A percentile compares a stretch with the other conserved stretches of the same genome.
phyloP scores from a whole-genome alignment of 1,140 invertebrate species.

The Aethina tumida region DNA sequence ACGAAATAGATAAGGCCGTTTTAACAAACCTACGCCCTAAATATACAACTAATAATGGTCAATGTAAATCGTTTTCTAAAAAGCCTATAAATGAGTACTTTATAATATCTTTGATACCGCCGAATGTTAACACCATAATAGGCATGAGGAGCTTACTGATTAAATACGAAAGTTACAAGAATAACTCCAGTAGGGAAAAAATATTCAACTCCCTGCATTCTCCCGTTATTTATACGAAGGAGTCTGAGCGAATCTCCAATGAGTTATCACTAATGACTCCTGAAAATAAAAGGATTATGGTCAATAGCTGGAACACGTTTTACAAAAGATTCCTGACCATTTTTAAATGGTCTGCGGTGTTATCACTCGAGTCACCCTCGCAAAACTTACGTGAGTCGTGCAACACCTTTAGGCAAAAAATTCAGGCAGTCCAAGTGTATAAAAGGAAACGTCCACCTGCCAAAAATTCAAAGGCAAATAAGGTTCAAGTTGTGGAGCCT shows the following conservation, averaged over 20 bases:
- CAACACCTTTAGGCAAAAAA: no score
- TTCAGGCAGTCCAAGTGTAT: no score
- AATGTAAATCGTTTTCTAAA: no score
- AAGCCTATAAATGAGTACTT: no score
- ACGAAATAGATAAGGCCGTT: not conserved
- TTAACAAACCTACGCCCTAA: not conserved
- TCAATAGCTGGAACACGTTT: constrained; percentile 11
- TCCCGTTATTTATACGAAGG: constrained; percentile 4
- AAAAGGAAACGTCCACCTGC: no score
- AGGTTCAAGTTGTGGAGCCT: no score
- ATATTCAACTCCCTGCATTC: constrained; percentile 5
- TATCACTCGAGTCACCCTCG: constrained; percentile 15
- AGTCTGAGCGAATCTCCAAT: constrained; percentile 10
- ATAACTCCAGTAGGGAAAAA: constrained; percentile 7
- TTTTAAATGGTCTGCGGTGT: constrained; percentile 17
- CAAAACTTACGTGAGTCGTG: no score
- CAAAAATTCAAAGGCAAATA: no score
- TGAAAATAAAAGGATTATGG: constrained; percentile 1
- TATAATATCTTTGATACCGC: no score
- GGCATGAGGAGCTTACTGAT: constrained; percentile 22
- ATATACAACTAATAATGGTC: constrained; percentile 1
- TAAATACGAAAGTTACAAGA: constrained; percentile 13
- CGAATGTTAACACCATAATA: constrained; percentile 19
- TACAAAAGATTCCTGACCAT: constrained; percentile 12
- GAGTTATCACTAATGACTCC: constrained; percentile 2